phyloP scores from a whole-genome alignment of 2,888 invertebrate species.

The Syrista parreyssii region DNA sequence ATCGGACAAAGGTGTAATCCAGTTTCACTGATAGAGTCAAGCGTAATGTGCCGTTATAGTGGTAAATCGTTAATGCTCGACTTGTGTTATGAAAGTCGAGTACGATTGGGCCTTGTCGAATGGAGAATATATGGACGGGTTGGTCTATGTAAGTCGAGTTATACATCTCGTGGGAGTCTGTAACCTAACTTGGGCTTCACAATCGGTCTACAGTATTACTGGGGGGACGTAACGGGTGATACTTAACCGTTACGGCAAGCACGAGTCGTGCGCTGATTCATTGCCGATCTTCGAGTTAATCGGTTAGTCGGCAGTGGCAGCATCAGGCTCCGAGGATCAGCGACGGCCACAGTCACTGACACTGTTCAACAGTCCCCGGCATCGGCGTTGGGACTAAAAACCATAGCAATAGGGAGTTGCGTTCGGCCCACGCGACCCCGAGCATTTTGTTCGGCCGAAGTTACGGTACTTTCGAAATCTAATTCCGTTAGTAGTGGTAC shows the following conservation, averaged over 20 bases:
- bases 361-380: background rate
- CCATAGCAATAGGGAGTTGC: background rate
- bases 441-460: background rate
- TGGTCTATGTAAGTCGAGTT: background rate
- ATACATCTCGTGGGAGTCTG: background rate
- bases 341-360: background rate
- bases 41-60: background rate
- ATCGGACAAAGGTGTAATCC: background rate
- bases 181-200: background rate
- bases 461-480: background rate
- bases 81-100: background rate
- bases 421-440: background rate
- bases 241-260: conserved; percentile 50
- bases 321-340: background rate
- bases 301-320: background rate
- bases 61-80: background rate
- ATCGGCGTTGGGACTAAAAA: background rate
- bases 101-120: background rate
- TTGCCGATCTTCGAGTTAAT: background rate
- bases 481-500: background rate
- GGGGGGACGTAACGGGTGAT: conserved; percentile 48
- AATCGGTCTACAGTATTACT: conserved; percentile 4
- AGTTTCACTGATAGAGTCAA: background rate
- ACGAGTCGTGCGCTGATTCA: background rate
- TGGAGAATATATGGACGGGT: background rate